phyloP scores from a whole-genome alignment of 2,888 invertebrate genomes.

The Sclerodermus sp. region DNA sequence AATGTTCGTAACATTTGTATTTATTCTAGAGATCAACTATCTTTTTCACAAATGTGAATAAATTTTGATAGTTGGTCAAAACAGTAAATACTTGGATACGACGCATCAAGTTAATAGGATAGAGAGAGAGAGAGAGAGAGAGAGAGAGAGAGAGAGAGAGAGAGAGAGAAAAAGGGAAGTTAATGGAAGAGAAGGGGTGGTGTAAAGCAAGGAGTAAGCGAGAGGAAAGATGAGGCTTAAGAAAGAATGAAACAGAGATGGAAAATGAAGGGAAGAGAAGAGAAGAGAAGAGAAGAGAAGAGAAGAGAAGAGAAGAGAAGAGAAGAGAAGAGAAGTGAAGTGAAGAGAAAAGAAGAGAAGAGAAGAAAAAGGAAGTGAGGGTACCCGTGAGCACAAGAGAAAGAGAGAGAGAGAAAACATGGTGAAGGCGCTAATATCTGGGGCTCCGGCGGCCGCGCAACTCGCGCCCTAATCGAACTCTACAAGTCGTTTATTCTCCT shows the following conservation, averaged over 20 bases:
- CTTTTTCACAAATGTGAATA: no score
- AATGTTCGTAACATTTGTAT: not conserved
- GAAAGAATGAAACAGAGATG: no score
- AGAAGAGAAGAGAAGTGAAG: slow-evolving; percentile 4
- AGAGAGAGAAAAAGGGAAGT: slow-evolving; percentile 6
- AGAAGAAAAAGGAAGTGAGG: slow-evolving; percentile 15
- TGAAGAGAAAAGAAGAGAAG: slow-evolving; percentile 5
- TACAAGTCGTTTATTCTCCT: slow-evolving; percentile 35
- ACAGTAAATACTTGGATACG: no score
- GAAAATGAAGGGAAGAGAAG: not conserved
- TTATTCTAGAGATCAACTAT: not conserved
- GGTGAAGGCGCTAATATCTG: slow-evolving; percentile 57
- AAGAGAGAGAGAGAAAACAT: slow-evolving; percentile 22
- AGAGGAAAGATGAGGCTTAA: no score
- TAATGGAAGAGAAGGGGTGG: not conserved
- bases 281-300: not conserved
- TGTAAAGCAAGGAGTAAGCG: no score
- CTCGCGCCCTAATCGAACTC: slow-evolving; percentile 53
- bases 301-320: slow-evolving; percentile 10
- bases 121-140: no score
- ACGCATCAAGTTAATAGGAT: no score
- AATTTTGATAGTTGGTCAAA: no score
- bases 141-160: slow-evolving; percentile 8
- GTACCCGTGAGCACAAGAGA: no score
- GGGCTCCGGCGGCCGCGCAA: slow-evolving; percentile 56